Conservation (phyloP, 2,888 invertebrate genomes). For the Hartigia nigra region DNA sequence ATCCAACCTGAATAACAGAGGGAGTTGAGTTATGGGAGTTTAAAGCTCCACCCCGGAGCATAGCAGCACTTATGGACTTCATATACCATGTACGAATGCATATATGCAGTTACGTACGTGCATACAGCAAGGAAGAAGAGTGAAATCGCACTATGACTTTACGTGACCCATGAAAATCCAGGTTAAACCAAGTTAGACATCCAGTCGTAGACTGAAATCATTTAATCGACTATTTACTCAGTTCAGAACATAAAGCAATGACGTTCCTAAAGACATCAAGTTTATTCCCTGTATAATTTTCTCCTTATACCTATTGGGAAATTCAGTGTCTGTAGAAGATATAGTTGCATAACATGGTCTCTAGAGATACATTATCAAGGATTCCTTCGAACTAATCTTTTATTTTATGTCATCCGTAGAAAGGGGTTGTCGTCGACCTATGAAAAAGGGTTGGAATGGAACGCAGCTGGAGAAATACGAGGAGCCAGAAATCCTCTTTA, state of each 20-base stretch:
- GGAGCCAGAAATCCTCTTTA: not conserved
- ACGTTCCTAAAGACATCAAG: not conserved
- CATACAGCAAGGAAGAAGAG: not conserved
- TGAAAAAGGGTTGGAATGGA: not conserved
- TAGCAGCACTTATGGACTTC: not conserved
- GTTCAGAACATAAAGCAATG: not conserved
- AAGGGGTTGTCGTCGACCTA: not conserved
- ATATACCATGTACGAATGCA: not conserved
- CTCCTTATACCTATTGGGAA: not conserved
- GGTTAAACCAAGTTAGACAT: not conserved
- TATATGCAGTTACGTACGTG: not conserved
- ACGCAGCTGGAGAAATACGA: not conserved
- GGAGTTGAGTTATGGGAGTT: constrained; percentile 55
- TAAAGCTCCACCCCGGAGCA: constrained; percentile 31
- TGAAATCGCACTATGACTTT: not conserved
- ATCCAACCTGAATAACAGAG: constrained; percentile 51
- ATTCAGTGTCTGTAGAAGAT: not conserved
- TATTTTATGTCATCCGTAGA: not conserved
- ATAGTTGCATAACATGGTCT: not conserved
- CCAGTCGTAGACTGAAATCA: not conserved
- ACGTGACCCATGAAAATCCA: not conserved
- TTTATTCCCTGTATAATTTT: not conserved
- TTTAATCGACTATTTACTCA: not conserved
- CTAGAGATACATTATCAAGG: not conserved
- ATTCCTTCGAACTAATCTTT: not conserved